phyloP scores from a whole-genome alignment of 1,140 invertebrate genomes.

The Lordiphosa collinella region DNA sequence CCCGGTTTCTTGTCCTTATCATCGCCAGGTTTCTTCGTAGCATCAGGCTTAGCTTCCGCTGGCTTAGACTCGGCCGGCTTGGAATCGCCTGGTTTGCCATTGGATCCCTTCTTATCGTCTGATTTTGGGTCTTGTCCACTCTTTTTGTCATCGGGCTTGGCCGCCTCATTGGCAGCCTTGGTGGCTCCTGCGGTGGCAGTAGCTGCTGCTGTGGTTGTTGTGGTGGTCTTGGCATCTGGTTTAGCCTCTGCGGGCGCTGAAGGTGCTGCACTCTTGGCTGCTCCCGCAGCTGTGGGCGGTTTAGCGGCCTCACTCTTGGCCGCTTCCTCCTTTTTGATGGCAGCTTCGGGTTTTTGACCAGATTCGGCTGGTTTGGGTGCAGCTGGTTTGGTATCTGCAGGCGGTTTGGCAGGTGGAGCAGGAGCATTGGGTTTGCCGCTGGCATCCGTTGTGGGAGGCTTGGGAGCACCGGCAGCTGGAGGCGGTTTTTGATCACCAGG shows the following conservation, averaged over 20 bases:
- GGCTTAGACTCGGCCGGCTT: conserved; percentile 41
- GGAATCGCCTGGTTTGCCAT: conserved; percentile 29
- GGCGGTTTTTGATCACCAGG: conserved; percentile 43
- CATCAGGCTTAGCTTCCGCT: conserved; percentile 31
- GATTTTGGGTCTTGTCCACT: conserved; percentile 34
- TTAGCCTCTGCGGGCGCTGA: conserved; percentile 63
- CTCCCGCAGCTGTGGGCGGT: conserved; percentile 30
- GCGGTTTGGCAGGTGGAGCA: conserved; percentile 62
- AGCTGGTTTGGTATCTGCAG: conserved; percentile 59
- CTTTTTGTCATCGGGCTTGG: conserved; percentile 68
- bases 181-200: conserved; percentile 27
- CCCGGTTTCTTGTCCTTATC: conserved; percentile 51
- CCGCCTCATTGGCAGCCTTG: conserved; percentile 51
- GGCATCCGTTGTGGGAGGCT: conserved; percentile 42
- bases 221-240: conserved; percentile 44
- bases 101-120: conserved; percentile 42
- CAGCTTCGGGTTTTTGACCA: conserved; percentile 57
- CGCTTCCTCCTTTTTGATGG: conserved; percentile 65
- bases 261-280: conserved; percentile 62
- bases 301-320: conserved; percentile 54
- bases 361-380: conserved; percentile 60
- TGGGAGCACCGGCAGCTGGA: conserved; percentile 26
- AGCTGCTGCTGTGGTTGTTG: conserved; percentile 14
- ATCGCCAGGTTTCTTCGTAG: conserved; percentile 40
- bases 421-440: conserved; percentile 57